Evolutionary conservation across 2,888 invertebrate genomes (phyloP).

Genomic region (Crepidodera aurea): DNA sequence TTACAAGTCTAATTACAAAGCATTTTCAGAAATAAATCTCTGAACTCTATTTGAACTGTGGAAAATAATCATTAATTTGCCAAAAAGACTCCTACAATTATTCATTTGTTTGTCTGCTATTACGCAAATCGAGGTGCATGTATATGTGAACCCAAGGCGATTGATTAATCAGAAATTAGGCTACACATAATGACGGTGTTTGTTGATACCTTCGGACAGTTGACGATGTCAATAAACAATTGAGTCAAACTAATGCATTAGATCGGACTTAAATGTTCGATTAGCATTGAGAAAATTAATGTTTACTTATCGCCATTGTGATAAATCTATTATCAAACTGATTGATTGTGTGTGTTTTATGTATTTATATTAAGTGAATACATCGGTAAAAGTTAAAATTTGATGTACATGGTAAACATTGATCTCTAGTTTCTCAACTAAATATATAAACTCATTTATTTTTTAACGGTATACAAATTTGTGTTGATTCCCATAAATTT

Average conservation of each 20-base stretch:
- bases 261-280: slow-evolving; percentile 6
- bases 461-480: too few relatives aligned
- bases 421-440: too few relatives aligned
- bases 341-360: background rate
- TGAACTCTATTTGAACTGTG: too few relatives aligned
- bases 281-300: slow-evolving; percentile 5
- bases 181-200: background rate
- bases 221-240: slow-evolving; percentile 14
- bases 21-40: too few relatives aligned
- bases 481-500: too few relatives aligned
- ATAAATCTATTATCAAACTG: background rate
- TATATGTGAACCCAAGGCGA: slow-evolving; percentile 15
- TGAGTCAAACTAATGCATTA: slow-evolving; percentile 19
- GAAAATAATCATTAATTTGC: too few relatives aligned
- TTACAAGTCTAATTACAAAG: too few relatives aligned
- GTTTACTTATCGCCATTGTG: slow-evolving; percentile 1
- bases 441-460: too few relatives aligned
- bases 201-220: slow-evolving; percentile 7
- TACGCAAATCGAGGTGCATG: slow-evolving; percentile 17
- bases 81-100: too few relatives aligned
- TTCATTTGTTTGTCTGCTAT: slow-evolving; percentile 25
- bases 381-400: too few relatives aligned
- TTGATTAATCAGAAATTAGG: background rate
- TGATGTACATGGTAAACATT: too few relatives aligned
- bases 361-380: background rate